Evolutionary conservation across 2,113 vertebrate genomes (phyloP).

Genomic region (Sturnira hondurensis): DNA sequence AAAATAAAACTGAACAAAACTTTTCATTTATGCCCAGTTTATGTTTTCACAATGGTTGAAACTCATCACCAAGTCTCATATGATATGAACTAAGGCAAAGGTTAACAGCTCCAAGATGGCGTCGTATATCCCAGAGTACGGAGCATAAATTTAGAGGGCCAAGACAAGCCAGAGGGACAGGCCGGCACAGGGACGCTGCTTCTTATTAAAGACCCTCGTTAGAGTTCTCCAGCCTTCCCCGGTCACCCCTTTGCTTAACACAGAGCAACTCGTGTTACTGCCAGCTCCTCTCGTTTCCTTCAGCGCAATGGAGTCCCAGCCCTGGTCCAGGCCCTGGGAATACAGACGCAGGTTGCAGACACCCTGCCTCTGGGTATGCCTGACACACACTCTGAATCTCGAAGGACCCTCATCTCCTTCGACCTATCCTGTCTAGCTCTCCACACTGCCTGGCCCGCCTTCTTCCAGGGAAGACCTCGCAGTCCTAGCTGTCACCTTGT

Average conservation of each 20-base stretch:
- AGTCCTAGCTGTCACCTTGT: background rate
- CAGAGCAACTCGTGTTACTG: too few species aligned
- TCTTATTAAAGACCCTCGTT: background rate
- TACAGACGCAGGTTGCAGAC: accelerated
- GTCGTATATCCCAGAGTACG: background rate
- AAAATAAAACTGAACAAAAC: background rate
- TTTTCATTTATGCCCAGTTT: background rate
- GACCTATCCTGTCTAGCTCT: background rate
- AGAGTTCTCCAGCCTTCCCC: background rate
- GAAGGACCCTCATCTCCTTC: background rate
- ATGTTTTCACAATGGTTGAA: background rate
- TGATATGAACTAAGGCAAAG: background rate
- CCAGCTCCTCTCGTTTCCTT: background rate
- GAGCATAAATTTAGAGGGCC: background rate
- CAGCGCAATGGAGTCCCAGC: background rate
- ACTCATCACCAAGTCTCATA: background rate
- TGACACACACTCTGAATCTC: too few species aligned
- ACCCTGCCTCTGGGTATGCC: background rate
- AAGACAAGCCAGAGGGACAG: background rate
- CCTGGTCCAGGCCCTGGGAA: background rate
- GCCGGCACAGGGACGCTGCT: too few species aligned
- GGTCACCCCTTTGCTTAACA: background rate
- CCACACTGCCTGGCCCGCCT: background rate
- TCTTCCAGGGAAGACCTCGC: background rate
- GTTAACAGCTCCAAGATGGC: background rate